Percentiles rank a stretch among this genome's conserved stretches.
Evolutionary conservation across 2,797 vertebrate species (phyloP).

Genomic region (Silurus lanzhouensis): DNA sequence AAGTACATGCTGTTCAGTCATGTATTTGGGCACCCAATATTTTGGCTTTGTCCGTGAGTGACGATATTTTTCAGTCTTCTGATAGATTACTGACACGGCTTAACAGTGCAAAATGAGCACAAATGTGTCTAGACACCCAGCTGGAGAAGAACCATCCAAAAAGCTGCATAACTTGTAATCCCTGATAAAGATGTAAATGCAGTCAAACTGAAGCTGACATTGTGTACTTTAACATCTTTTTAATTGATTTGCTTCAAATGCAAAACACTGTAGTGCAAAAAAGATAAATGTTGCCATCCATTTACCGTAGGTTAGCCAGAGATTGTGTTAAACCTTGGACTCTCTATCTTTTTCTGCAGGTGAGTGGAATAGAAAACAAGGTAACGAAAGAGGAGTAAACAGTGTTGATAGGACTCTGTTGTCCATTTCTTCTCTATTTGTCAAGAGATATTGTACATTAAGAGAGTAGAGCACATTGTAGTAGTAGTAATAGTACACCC

Average conservation of each 20-base stretch:
- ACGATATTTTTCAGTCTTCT: background rate
- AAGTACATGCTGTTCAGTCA: background rate
- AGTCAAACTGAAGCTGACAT: background rate
- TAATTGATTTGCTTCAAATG: background rate
- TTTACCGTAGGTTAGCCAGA: background rate
- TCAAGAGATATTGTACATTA: background rate
- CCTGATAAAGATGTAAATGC: background rate
- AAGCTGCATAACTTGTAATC: background rate
- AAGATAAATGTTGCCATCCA: background rate
- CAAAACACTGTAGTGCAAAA: background rate
- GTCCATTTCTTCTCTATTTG: background rate
- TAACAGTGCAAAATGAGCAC: background rate
- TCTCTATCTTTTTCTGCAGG: background rate
- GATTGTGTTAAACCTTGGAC: background rate
- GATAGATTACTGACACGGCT: background rate
- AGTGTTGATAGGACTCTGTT: background rate
- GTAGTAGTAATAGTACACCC: background rate
- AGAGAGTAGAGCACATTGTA: background rate
- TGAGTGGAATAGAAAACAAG: constrained; percentile 34
- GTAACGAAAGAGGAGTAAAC: background rate
- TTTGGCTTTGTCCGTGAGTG: background rate
- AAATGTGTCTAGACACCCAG: background rate
- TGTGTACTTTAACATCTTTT: background rate
- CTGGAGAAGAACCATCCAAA: background rate
- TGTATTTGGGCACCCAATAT: background rate